Percentiles rank a stretch among this genome's conserved stretches.
These are phyloP conservation scores for Falco concolor DNA, from an alignment of 2,797 vertebrate genomes.

Conservation along the genomic window DNA sequence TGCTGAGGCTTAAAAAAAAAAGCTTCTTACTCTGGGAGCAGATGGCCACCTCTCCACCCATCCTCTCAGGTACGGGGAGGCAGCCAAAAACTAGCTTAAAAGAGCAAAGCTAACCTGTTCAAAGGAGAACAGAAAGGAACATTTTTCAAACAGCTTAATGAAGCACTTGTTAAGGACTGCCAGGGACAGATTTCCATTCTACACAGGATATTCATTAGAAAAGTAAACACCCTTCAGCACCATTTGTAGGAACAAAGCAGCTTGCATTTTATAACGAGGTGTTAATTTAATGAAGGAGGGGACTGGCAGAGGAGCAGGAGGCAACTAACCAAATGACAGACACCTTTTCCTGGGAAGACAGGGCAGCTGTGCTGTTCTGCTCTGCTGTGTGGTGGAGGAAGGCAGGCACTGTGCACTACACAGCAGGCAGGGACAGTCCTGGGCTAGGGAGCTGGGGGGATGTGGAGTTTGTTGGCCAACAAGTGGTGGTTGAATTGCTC, in stretches of 20 bases:
- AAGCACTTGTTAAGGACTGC: constrained; percentile 60
- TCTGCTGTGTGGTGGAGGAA: background rate
- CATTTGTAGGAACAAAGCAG: constrained; percentile 56
- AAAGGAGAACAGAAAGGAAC: constrained; percentile 54
- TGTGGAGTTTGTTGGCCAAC: background rate
- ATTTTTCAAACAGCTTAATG: constrained; percentile 56
- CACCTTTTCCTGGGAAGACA: background rate
- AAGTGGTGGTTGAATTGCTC: fast-evolving
- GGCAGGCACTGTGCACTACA: fast-evolving
- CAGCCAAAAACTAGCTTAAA: constrained; percentile 46
- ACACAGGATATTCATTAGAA: constrained; percentile 59
- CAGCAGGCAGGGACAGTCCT: background rate
- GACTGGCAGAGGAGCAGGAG: background rate
- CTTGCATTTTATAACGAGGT: constrained; percentile 48
- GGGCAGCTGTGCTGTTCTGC: background rate
- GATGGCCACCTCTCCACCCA: constrained; percentile 56
- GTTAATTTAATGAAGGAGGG: constrained; percentile 59
- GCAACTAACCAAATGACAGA: background rate
- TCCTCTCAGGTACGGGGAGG: constrained; percentile 43
- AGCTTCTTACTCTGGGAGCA: constrained; percentile 5
- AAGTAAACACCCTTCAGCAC: constrained; percentile 52
- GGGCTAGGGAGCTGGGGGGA: background rate
- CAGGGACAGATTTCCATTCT: constrained; percentile 62
- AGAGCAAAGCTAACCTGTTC: constrained; percentile 62
- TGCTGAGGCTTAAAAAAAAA: background rate